Base-by-base conservation (phyloP, 1,140 invertebrate genomes). In the Trichonephila clavata region DNA sequence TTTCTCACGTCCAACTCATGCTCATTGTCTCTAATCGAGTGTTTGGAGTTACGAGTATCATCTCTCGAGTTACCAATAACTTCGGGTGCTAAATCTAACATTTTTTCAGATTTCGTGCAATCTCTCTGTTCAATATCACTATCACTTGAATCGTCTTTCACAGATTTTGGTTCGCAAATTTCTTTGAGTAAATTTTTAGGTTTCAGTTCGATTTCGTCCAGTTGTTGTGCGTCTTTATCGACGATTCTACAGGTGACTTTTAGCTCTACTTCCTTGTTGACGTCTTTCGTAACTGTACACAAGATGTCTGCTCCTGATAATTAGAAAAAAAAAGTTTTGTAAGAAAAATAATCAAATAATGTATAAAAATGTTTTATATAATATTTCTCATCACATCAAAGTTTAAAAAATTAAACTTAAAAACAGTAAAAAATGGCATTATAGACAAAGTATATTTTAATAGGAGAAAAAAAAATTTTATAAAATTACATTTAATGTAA, bases 251-350 rank as follows among this genome's bases (percentile, higher is more conserved):
- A 93, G 6, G 93, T 93, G 6, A 93, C 93, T 84, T 90, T 93
- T 57, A 93, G 59, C 65, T 93, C 93, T 43, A 89, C 93, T 89
- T 93, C 93, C 84, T 84, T 89, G 16, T 90, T 93, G n/a, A 93
- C 93, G 93, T 93, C 93, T 89, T 93, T 93, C 13, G 93, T 90
- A 20, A 93, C 93, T 63, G 86, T 93, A 43, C 93, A 93, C 21
- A 93, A 21, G 20, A 93, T 83, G n/a, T 93, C 93, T 21, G 43
- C 59, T 21, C 93, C 93, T 93, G n/a, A 16, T 24, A 59, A 27
- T n/a, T 16, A 21, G n/a, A 59, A 84, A 2, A 32, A 16, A 18
- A 18, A 1, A 39, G 10, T 50, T 50, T 0, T 7, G 1, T 50
- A 50, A 50, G n/a, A 50, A 50, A 50, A 7, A 50, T 50, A 50